phyloP scores from a whole-genome alignment of 2,113 vertebrate species.

The Callorhinus ursinus region DNA sequence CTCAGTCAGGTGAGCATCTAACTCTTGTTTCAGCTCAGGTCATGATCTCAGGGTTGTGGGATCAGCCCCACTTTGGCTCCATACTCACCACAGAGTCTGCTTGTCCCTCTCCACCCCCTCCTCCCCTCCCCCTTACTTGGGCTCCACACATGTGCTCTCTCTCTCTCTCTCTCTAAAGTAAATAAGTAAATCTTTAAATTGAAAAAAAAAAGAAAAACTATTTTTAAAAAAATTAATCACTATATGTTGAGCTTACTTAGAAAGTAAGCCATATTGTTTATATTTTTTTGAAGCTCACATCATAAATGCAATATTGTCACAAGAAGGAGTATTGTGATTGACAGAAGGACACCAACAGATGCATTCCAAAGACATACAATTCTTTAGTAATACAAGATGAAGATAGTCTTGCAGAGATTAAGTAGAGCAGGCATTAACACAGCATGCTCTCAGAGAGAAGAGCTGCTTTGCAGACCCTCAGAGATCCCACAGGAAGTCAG shows the following conservation, averaged over 20 bases:
- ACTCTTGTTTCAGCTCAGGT: not conserved
- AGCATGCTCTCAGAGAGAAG: not conserved
- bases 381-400: not conserved
- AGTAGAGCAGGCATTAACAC: not conserved
- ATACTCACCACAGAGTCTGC: not conserved
- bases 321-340: not conserved
- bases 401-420: not conserved
- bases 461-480: not conserved
- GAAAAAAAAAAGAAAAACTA: not conserved
- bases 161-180: not conserved
- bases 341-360: not conserved
- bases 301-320: not conserved
- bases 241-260: not conserved
- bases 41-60: not conserved
- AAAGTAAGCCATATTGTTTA: not conserved
- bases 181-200: not conserved
- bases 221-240: not conserved
- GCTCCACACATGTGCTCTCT: not conserved
- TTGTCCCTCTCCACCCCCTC: not conserved
- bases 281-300: constrained; percentile 4
- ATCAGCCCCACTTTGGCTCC: not conserved
- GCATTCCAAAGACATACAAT: not conserved
- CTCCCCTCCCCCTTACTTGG: not conserved
- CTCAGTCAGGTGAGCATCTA: not conserved
- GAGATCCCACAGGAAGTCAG: not conserved